Base-by-base conservation (phyloP, 1,140 invertebrate genomes). In the Probaryconus sp. region DNA sequence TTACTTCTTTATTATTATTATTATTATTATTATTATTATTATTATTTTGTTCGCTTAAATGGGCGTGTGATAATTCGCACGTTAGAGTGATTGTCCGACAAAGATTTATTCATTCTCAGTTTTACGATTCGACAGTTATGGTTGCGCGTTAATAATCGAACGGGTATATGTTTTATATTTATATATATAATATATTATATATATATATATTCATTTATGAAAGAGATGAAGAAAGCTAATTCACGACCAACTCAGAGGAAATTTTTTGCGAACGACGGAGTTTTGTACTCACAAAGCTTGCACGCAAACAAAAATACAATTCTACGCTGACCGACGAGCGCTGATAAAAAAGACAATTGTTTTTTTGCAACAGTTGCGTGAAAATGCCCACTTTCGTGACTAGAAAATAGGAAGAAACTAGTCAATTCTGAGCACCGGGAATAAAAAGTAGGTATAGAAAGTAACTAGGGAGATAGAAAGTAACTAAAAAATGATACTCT, bases 71-170 rank as follows among this genome's bases (percentile, higher is more conserved):
- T 42, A 21, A 48, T 61, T 42, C 35, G 70, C 55, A 48, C 35
- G 60, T 60, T 61, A 61, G 70, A 67, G 47, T 73, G 70, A 73
- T 73, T 73, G 70, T 73, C 70, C 61, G 47, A 73, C 69, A 72
- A 72, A 58, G 38, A 24, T 42, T 21, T 21, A 42, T 42, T 42
- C 38, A 42, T 42, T 42, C 18, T 42, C 18, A 21, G 69, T 72
- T 72, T 45, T 47, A 51, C 53, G 45, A 45, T 58, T 65, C 47
- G 60, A 60, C 47, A 55, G 40, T 67, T 65, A 56, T 51, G 68
- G 24, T 48, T 71, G 68, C 50, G 35, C 43, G 17, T 64, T 47
- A 38, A 40, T 60, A 65, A 65, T 71, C 58, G 68, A 63, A 71
- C 35, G 42, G 53, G 30, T 71, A 63, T 35, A 51, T 56, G 43